Evolutionary conservation across 2,888 invertebrate species (phyloP), one percentile per base, ranked within the genome.

Genomic region (Eremobia ochroleuca): DNA sequence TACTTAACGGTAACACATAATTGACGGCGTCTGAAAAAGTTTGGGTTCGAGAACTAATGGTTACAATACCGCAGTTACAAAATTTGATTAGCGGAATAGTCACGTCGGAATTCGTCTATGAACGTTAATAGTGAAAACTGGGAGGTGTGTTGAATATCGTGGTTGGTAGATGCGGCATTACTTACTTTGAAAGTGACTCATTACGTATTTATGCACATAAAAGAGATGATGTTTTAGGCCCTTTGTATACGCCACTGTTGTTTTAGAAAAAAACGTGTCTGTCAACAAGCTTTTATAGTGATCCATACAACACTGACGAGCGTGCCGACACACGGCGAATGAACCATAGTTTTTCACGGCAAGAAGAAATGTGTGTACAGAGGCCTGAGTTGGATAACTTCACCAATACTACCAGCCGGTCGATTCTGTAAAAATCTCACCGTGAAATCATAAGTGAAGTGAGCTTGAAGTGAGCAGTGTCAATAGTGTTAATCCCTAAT

Each of bases 31-130:
- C 90, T 94, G 92, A 95, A 95, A 95, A 95, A 92, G 89, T 93
- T 83, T 89, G 79, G 62, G 79, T 86, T 75, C 74, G 58, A 86
- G 74, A 86, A 69, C 75, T 83, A 94, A 95, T 96, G 93, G 94
- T 92, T 95, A 96, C 96, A 96, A 96, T 96, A 94, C 95, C 95
- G 95, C 94, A 95, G 96, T 96, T 96, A 96, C 96, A 95, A 96
- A 96, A 96, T 97, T 97, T 97, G 96, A 97, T 96, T 96, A 97
- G 96, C 95, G 94, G 95, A 95, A 95, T 96, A 93, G 94, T 95
- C 95, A 96, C 95, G 96, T 95, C 93, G 96, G 95, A 94, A 94
- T 95, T 94, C 94, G 93, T 93, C 96, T 95, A 94, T 92, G 92
- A 90, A 91, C 91, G 87, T 83, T 88, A 83, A 88, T 83, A 83